Base-by-base conservation (phyloP, 2,113 vertebrate genomes). In the Heterotilapia buettikoferi region DNA sequence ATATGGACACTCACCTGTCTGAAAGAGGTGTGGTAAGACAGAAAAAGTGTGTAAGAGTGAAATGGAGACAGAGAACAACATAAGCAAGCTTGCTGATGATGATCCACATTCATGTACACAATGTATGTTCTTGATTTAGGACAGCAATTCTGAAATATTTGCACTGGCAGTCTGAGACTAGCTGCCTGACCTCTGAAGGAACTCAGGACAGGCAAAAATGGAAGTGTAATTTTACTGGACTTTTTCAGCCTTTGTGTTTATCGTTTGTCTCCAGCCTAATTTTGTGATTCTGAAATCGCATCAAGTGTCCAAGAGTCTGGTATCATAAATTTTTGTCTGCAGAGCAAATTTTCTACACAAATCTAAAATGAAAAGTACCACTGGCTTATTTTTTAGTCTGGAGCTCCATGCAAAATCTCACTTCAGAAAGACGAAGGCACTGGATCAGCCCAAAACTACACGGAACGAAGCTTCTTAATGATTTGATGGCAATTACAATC, bases 391-490 rank as follows among this genome's bases (percentile, higher is more conserved):
- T n/a, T 36, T 36, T 63, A 63, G 59, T 63, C 9, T 63, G 31
- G 31, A 63, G 59, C 59, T 63, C 59, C 59, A 24, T 24, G 21
- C 21, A 26, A 56, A 7, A 56, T 56, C 13, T 56, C 19, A 19
- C 40, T 43, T 43, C 18, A 53, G 12, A 57, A 26, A 56, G 21
- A 13, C 21, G 4, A 56, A 26, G 18, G 33, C 31, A 19, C 59
- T 63, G 59, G 59, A 61, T 61, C 1, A 61, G 29, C 29, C 57
- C 14, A 9, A 61, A 4, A 63, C 59, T 2, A 63, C 31, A n/a
- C 18, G 0, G 18, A 36, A 0, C 18, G 59, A 36, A 63, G 31
- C 31, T 36, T 63, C 59, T 33, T n/a, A 7, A 63, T 36, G 59
- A 36, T 63, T 63, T 63, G 59, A 63, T 11, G 29, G 3, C 26